A percentile compares a stretch with the other conserved stretches of the same genome.
Evolutionary conservation across 2,113 vertebrate genomes (phyloP).

Genomic region (Brachionichthys hirsutus): DNA sequence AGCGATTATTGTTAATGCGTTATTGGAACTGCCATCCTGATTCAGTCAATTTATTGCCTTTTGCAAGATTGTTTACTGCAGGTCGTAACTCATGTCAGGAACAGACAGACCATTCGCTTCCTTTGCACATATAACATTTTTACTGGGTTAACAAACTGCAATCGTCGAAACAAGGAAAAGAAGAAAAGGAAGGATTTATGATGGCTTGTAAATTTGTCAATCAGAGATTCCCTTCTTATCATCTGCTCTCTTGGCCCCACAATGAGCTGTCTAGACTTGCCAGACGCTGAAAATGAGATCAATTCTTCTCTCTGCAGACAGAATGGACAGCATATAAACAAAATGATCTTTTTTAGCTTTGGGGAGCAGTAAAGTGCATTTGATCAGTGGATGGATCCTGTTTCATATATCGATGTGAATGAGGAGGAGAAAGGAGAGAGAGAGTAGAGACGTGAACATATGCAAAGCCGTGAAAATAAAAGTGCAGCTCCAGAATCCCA

Average conservation of each 20-base stretch:
- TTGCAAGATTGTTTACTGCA: slow-evolving; percentile 73
- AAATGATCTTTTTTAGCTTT: slow-evolving; percentile 20
- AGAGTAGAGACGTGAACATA: slow-evolving; percentile 42
- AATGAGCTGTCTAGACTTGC: slow-evolving; percentile 2
- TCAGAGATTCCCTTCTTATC: slow-evolving; percentile 45
- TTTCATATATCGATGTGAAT: slow-evolving; percentile 20
- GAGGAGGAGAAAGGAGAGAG: slow-evolving; percentile 27
- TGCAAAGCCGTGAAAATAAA: slow-evolving; percentile 41
- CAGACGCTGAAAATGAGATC: slow-evolving; percentile 9
- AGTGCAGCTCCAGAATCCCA: slow-evolving; percentile 17
- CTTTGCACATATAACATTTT: slow-evolving; percentile 73
- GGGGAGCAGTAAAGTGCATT: slow-evolving; percentile 18
- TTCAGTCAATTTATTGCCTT: slow-evolving; percentile 68
- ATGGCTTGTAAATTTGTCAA: slow-evolving; percentile 68
- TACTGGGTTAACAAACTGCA: slow-evolving; percentile 75
- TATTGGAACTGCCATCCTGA: slow-evolving; percentile 55
- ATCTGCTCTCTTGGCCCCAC: slow-evolving; percentile 28
- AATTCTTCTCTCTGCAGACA: not conserved
- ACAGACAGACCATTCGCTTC: slow-evolving; percentile 68
- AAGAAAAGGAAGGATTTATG: slow-evolving; percentile 63
- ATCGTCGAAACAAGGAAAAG: slow-evolving; percentile 11
- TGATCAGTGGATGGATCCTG: slow-evolving; percentile 23
- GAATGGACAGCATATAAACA: slow-evolving; percentile 10
- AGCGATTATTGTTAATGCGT: slow-evolving; percentile 52
- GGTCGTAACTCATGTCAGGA: slow-evolving; percentile 63